These are phyloP conservation scores for Eleginops maclovinus DNA, from an alignment of 2,113 vertebrate species.

Conservation along the genomic window DNA sequence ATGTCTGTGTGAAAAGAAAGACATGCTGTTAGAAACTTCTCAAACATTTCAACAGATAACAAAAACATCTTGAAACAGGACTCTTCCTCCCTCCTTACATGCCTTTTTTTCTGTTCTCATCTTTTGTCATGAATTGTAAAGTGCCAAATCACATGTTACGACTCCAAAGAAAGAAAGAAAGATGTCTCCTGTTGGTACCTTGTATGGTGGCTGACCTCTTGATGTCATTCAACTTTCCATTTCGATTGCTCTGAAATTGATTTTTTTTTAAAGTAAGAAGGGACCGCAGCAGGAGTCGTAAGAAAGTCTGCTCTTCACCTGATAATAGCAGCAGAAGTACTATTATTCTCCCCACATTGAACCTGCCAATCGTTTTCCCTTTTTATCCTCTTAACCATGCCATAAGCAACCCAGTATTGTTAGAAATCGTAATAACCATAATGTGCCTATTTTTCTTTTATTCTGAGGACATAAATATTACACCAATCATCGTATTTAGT, in stretches of 20 bases:
- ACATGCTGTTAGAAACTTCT: slow-evolving; percentile 44
- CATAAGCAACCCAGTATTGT: background rate
- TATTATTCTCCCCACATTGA: background rate
- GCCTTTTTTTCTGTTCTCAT: slow-evolving; percentile 15
- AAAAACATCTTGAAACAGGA: slow-evolving; percentile 19
- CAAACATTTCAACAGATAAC: slow-evolving; percentile 27
- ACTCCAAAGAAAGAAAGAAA: slow-evolving; percentile 29
- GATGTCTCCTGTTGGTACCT: slow-evolving; percentile 20
- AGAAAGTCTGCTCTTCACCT: slow-evolving; percentile 37
- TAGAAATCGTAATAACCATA: background rate
- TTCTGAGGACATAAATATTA: slow-evolving; percentile 15
- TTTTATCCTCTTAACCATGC: background rate
- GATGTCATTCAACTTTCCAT: slow-evolving; percentile 54
- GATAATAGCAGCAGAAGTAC: slow-evolving; percentile 42
- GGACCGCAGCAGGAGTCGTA: slow-evolving; percentile 52
- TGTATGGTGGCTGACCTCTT: slow-evolving; percentile 52
- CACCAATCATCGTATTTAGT: background rate
- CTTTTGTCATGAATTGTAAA: slow-evolving; percentile 28
- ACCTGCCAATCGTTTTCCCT: slow-evolving; percentile 38
- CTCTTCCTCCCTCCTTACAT: background rate
- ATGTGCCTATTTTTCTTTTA: background rate
- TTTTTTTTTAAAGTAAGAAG: slow-evolving; percentile 65
- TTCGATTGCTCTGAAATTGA: slow-evolving; percentile 62
- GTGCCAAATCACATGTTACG: slow-evolving; percentile 40
- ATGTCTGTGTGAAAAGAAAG: slow-evolving; percentile 87